Conservation (phyloP, 2,797 vertebrate genomes). For the Rhincodon typus region DNA sequence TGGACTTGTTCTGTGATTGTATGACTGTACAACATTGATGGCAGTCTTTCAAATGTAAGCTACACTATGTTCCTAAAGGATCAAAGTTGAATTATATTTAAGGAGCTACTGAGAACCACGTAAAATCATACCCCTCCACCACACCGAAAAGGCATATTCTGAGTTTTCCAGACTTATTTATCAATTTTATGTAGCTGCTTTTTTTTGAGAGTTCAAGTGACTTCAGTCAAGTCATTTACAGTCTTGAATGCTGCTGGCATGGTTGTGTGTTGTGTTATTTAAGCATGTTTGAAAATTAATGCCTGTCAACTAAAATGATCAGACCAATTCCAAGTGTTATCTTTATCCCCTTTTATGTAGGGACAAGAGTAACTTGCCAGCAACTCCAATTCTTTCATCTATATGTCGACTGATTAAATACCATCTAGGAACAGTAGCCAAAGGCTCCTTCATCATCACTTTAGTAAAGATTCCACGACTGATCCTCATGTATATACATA, state of each 20-base stretch:
- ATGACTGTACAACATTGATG: background rate
- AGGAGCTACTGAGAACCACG: background rate
- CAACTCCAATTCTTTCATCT: constrained; percentile 89
- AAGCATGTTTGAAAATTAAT: background rate
- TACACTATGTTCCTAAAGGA: no score
- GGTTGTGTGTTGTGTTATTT: background rate
- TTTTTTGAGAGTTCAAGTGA: background rate
- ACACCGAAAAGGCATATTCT: background rate
- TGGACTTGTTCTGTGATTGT: no score
- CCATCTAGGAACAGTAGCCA: constrained; percentile 91
- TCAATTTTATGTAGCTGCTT: background rate
- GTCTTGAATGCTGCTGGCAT: background rate
- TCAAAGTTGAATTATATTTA: background rate
- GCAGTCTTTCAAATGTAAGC: background rate
- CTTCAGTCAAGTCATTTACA: background rate
- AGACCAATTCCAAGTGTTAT: background rate
- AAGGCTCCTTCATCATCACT: constrained; percentile 96
- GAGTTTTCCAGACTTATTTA: background rate
- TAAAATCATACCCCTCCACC: background rate
- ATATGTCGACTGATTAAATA: constrained; percentile 82
- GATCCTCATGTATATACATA: constrained; percentile 91
- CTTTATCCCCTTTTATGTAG: constrained; percentile 51
- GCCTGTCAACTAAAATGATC: background rate
- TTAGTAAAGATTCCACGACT: constrained; percentile 91
- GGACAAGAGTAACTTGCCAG: constrained; percentile 84